Base-by-base conservation (phyloP, 1,140 invertebrate genomes). In the Listronotus oregonensis region DNA sequence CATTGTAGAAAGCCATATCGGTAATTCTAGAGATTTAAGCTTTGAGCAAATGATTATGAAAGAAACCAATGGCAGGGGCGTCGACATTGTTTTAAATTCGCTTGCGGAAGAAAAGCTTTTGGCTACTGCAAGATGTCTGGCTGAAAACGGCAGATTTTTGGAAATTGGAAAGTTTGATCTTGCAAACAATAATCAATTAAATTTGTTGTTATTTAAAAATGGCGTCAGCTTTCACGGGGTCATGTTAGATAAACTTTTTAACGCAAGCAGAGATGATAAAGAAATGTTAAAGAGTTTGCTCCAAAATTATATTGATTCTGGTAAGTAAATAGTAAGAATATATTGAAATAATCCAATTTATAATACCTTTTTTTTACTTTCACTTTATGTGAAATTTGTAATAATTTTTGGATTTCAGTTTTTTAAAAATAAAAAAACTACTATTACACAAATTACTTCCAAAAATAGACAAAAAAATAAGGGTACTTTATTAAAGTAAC, bases 161-260 rank as follows among this genome's bases (percentile, higher is more conserved):
- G 91, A 92, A 78, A 92, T 93, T 39, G 90, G 90, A 17, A 91
- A 90, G 71, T 89, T 88, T 64, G 90, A 91, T 76, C 82, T 90
- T 61, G 81, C 80, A 0, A 84, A 85, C 47, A 87, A 90, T 64
- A 87, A 82, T 31, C 75, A 82, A 15, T 78, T 91, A 21, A 86
- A 86, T 76, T 88, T 87, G 86, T 82, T 91, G 51, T 81, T 90
- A 47, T 95, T 98, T 80, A 80, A 89, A 40, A 89, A 89, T 58
- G 94, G 95, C 75, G 86, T 90, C 6, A 91, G 90, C 74, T 91
- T 96, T 82, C 91, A 94, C 80, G 92, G 93, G 90, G 89, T 96
- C 63, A 84, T 95, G 73, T 85, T 95, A 71, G 93, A 95, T 79
- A 85, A 85, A 61, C 79, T 95, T 52, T 89, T 90, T 74, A 80